Base-by-base conservation (phyloP, 2,888 invertebrate genomes). In the Zygaena filipendulae region DNA sequence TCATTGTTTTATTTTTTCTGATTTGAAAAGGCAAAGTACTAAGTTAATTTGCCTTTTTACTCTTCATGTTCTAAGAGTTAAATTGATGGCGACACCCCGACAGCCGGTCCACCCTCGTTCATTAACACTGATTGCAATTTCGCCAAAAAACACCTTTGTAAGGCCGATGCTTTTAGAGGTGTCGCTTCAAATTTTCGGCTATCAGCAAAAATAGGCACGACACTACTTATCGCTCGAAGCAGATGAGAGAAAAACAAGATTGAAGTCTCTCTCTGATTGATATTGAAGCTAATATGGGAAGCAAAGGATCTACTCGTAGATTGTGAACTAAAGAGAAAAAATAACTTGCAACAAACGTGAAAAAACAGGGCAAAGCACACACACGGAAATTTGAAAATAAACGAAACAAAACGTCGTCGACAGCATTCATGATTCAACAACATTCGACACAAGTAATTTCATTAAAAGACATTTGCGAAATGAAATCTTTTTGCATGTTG, bases 61-160 rank as follows among this genome's bases (percentile, higher is more conserved):
- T 35, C 33, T 38, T 33, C 38, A 32, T 40, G 30, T 43, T 44
- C 21, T 27, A 33, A 32, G 30, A 38, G 41, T 47, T 57, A 59
- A 58, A 56, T 56, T 45, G 44, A 42, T 48, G 43, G 49, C 50
- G 53, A 51, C 52, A 55, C 37, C 39, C 40, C 33, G 49, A 47
- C 47, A 39, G 46, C 45, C 46, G 37, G 44, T 33, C 41, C 42
- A 39, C 43, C 44, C 36, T 36, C 45, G 46, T 61, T 66, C 62
- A 62, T 66, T 63, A 66, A 43, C 45, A 32, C 46, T 63, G 64
- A 64, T 63, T 64, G 63, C 59, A 47, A 50, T 55, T 48, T 44
- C 33, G 32, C 40, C 38, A 39, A 39, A 39, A 34, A 25, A 21
- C 29, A 28, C 33, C 31, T 30, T 37, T 38, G 35, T 27, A 24